Evolutionary conservation across 1,140 invertebrate species (phyloP).

Genomic region (Sinella curviseta): DNA sequence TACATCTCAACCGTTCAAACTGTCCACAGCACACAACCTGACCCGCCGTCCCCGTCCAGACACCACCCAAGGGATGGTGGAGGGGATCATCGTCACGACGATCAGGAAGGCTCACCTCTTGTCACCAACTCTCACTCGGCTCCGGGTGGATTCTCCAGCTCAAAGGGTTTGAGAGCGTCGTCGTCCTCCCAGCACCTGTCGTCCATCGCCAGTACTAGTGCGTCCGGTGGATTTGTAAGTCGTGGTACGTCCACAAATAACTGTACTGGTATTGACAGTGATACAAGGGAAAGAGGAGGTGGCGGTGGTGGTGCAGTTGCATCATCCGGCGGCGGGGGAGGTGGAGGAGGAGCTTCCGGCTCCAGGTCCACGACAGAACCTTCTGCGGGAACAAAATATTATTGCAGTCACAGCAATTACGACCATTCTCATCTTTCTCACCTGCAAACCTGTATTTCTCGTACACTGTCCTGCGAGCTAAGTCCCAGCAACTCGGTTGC

Average conservation of each 20-base stretch:
- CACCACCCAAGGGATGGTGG: not conserved
- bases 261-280: not conserved
- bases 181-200: not conserved
- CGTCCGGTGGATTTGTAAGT: not conserved
- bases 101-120: constrained; percentile 6
- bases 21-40: constrained; percentile 36
- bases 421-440: constrained; percentile 48
- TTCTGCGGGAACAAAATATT: constrained; percentile 41
- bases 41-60: constrained; percentile 26
- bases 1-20: constrained; percentile 49
- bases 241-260: constrained; percentile 2
- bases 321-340: too few species aligned
- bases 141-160: not conserved
- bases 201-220: not conserved
- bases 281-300: not conserved
- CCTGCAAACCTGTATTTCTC: constrained; percentile 44
- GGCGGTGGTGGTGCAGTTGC: not conserved
- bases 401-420: constrained; percentile 48
- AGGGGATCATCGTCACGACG: too few species aligned
- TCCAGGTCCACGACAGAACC: constrained; percentile 30
- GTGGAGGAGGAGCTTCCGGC: not conserved
- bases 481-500: constrained; percentile 48
- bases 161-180: not conserved
- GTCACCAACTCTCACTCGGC: not conserved
- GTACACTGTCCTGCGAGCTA: constrained; percentile 48